Conservation (phyloP, 1,140 invertebrate genomes). For the Teleopsis dalmanni region DNA sequence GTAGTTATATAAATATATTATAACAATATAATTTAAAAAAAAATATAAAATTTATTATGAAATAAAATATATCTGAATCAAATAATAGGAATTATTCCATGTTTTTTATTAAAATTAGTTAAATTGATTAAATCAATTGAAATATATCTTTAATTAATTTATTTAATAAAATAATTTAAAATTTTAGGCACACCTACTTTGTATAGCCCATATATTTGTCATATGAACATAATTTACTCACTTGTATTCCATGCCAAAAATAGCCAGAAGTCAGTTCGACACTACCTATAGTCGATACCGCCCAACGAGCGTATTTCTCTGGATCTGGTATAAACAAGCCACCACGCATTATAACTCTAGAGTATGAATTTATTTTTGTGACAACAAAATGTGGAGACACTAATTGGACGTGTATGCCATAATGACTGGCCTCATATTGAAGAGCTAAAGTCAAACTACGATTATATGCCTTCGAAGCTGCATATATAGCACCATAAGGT, state of each 20-base stretch:
- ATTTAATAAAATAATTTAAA: conserved; percentile 7
- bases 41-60: no score
- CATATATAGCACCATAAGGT: conserved; percentile 81
- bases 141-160: no score
- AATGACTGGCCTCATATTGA: conserved; percentile 64
- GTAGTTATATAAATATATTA: no score
- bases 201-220: no score
- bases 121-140: no score
- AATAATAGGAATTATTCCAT: no score
- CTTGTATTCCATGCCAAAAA: conserved; percentile 78
- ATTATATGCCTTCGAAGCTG: conserved; percentile 63
- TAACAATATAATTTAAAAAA: no score
- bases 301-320: conserved; percentile 65
- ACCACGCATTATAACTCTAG: conserved; percentile 61
- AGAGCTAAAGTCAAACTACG: conserved; percentile 48
- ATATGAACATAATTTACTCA: conserved; percentile 15
- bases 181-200: background rate
- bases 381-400: conserved; percentile 80
- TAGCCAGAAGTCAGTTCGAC: conserved; percentile 75
- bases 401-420: conserved; percentile 74
- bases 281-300: conserved; percentile 69
- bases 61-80: no score
- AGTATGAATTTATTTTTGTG: conserved; percentile 84
- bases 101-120: no score
- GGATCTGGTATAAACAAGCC: conserved; percentile 71